Conservation (phyloP, 2,113 vertebrate genomes). For the Halcyon senegalensis region DNA sequence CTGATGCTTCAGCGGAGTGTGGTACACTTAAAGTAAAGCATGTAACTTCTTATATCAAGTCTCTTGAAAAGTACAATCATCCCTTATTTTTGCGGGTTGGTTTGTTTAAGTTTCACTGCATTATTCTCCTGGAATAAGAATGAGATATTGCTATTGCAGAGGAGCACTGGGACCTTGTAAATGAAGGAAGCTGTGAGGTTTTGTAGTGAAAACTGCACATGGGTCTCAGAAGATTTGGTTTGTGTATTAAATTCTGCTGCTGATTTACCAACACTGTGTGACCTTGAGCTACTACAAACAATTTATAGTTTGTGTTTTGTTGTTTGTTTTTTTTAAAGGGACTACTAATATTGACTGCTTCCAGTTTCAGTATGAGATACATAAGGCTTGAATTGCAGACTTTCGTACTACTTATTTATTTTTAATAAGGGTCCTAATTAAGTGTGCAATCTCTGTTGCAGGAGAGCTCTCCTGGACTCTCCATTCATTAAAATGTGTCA, state of each 20-base stretch:
- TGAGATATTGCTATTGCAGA: not conserved
- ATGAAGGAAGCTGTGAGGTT: conserved; percentile 17
- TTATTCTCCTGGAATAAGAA: conserved; percentile 30
- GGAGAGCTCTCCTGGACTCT: conserved; percentile 64
- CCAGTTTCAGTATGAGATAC: not conserved
- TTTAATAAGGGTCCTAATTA: conserved; percentile 69
- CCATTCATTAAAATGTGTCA: conserved; percentile 69
- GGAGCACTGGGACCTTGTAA: not conserved
- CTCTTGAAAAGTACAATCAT: conserved; percentile 1
- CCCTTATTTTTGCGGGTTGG: not conserved
- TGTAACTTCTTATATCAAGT: not conserved
- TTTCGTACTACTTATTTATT: conserved; percentile 43
- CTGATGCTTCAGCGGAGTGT: not conserved
- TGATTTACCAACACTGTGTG: not conserved
- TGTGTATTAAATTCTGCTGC: not conserved
- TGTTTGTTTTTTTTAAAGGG: not conserved
- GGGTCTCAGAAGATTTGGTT: not conserved
- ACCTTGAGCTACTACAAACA: not conserved
- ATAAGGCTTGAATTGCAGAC: not conserved
- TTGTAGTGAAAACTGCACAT: not conserved
- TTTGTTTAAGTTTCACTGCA: conserved; percentile 45
- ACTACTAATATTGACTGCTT: not conserved
- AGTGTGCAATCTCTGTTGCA: conserved; percentile 39
- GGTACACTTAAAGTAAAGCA: not conserved
- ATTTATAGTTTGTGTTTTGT: not conserved